Evolutionary conservation across 2,113 vertebrate species (phyloP), one percentile per base, ranked within the genome.

Genomic region (Calidris pugnax): DNA sequence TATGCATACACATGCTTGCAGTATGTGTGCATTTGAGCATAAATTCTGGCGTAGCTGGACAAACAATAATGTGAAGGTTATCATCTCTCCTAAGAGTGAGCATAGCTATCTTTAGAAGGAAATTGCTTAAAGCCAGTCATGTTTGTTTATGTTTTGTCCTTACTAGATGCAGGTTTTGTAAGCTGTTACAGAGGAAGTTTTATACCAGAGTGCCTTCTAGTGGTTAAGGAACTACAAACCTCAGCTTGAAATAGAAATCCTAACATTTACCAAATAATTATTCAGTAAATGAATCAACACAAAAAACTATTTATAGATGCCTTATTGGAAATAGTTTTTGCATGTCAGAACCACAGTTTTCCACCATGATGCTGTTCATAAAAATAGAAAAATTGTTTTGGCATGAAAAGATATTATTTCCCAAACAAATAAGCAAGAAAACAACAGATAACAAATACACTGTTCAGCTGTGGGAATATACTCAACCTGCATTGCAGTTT

Each of bases 191-290:
- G 16, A 35, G 53, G 50, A 95, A 86, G n/a, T 28, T 93, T 97
- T 76, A 97, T 97, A 93, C 97, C 80, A 94, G 86, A 97, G 97
- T 83, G 95, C 97, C 97, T 96, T 96, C 97, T 98, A 98, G 97
- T 84, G 98, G 97, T 12, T 57, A 28, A 9, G 4, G 9, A 71
- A 13, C 53, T 20, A 69, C n/a, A 77, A 47, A 64, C 14, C 39
- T 50, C 77, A 23, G 63, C 48, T 60, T 59, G 45, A 4, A 39
- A 64, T 3, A 66, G 16, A 55, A 62, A 77, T 7, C 11, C 27
- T 33, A 21, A 27, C 32, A 3, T 17, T n/a, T 17, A 35, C 19
- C 47, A 62, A 78, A 12, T 28, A 32, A 41, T 74, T 57, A 76
- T n/a, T 50, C 55, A 67, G 63, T 55, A 56, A 76, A 24, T 3